phyloP scores from a whole-genome alignment of 2,797 vertebrate genomes.

The Dendrocincla fuliginosa region DNA sequence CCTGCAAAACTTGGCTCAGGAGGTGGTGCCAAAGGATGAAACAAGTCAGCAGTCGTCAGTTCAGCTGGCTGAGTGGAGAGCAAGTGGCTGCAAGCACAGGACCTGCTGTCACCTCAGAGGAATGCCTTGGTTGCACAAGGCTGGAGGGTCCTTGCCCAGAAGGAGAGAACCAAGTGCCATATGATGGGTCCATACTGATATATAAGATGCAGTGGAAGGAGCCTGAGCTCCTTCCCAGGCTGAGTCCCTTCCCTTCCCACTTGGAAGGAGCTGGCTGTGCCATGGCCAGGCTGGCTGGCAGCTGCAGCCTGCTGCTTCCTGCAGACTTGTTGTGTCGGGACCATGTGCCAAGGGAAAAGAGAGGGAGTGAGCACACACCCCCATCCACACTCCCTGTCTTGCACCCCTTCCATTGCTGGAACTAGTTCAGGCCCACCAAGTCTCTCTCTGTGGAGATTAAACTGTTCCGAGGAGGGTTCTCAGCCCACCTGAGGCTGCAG shows the following conservation, averaged over 20 bases:
- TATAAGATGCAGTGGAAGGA: rapidly evolving
- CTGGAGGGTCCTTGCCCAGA: not conserved
- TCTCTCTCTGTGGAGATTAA: rapidly evolving
- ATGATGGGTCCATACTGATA: not conserved
- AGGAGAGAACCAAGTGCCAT: not conserved
- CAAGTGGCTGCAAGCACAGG: not conserved
- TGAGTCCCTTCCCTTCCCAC: not conserved
- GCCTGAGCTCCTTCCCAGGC: not conserved
- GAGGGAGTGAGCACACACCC: not conserved
- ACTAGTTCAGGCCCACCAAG: not conserved
- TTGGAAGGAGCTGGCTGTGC: not conserved
- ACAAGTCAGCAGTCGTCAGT: not conserved
- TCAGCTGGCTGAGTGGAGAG: not conserved
- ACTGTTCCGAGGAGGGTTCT: not conserved
- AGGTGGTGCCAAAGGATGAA: not conserved
- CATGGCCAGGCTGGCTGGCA: not conserved
- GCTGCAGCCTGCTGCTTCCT: not conserved
- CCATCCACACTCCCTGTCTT: not conserved
- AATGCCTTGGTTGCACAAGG: not conserved
- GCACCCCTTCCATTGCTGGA: not conserved
- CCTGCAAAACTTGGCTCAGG: not conserved
- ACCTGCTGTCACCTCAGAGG: not conserved
- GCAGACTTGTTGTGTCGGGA: not conserved
- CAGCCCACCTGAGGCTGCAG: not conserved
- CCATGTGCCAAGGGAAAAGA: not conserved